Base-by-base conservation (phyloP, 2,888 invertebrate genomes). In the Tholera decimalis region DNA sequence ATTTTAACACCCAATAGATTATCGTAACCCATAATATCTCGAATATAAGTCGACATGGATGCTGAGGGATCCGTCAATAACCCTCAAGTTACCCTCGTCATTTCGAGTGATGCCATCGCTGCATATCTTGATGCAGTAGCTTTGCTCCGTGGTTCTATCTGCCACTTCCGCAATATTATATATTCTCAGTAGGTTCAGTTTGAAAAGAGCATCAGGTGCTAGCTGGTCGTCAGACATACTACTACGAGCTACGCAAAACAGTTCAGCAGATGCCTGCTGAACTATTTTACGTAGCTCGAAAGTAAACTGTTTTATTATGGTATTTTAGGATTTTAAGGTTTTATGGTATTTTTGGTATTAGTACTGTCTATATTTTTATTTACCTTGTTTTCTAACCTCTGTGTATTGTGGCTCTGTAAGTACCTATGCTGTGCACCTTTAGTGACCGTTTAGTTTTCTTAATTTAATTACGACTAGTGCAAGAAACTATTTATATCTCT, bases 11-110 rank as follows among this genome's bases (percentile, higher is more conserved):
- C 18, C 54, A 35, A 68, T 57, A 65, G 65, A 76, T 75, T 72
- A 79, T 37, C 26, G 39, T 24, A 61, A 71, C 63, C 67, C 64
- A n/a, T 59, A n/a, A n/a, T n/a, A 68, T 79, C 75, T 68, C 70
- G 20, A 55, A 30, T 62, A 68, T 59, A 59, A 66, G 76, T 69
- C 44, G 66, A 72, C 68, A 62, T 62, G 67, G 58, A 77, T 73
- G 62, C 43, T 50, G 66, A 58, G 58, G 65, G 59, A 46, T 49
- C 39, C 61, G 66, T 80, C 77, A 80, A 82, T 77, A 76, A 63
- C 65, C 54, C 55, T 68, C 57, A 33, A 65, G 63, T 51, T 30
- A 82, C 80, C 80, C 80, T 80, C 68, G 62, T 80, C 80, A 82
- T 22, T 5, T 9, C 11, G 58, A 79, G 53, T 64, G 80, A 74